A percentile compares a stretch with the other conserved stretches of the same genome.
These are phyloP conservation scores for Pteronotus mesoamericanus DNA, from an alignment of 2,797 vertebrate genomes.

Conservation along the genomic window DNA sequence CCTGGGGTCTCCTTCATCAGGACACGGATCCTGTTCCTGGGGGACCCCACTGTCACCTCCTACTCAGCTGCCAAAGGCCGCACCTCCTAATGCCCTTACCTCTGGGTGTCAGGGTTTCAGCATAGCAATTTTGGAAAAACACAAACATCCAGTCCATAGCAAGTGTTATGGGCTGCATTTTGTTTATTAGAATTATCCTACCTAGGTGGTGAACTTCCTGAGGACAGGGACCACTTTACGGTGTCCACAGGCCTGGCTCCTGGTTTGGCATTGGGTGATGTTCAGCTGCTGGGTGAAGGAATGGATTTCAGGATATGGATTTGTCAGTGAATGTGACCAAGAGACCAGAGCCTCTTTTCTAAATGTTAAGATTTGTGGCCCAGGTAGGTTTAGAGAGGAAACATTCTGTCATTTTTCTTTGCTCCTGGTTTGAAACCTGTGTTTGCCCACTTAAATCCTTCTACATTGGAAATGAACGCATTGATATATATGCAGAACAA, in stretches of 20 bases:
- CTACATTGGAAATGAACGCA: not conserved
- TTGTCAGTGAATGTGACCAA: not conserved
- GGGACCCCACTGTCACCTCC: not conserved
- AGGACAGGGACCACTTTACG: not conserved
- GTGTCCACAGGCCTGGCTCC: not conserved
- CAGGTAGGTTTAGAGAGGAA: not conserved
- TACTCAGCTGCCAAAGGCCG: not conserved
- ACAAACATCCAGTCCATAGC: not conserved
- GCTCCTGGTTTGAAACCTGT: not conserved
- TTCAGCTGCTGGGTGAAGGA: not conserved
- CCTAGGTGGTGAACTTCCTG: not conserved
- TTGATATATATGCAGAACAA: not conserved
- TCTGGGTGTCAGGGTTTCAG: not conserved
- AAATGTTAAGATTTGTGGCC: not conserved
- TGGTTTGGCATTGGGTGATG: not conserved
- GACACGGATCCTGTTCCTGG: not conserved
- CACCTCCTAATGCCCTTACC: not conserved
- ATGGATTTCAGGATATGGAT: not conserved
- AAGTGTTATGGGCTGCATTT: not conserved
- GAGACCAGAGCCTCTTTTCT: not conserved
- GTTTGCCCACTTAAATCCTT: not conserved
- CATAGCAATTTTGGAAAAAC: not conserved
- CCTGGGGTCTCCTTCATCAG: not conserved
- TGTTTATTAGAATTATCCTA: not conserved
- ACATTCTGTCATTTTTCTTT: not conserved